Base-by-base conservation (phyloP, 2,888 invertebrate genomes). In the Drosophila macrospina region DNA sequence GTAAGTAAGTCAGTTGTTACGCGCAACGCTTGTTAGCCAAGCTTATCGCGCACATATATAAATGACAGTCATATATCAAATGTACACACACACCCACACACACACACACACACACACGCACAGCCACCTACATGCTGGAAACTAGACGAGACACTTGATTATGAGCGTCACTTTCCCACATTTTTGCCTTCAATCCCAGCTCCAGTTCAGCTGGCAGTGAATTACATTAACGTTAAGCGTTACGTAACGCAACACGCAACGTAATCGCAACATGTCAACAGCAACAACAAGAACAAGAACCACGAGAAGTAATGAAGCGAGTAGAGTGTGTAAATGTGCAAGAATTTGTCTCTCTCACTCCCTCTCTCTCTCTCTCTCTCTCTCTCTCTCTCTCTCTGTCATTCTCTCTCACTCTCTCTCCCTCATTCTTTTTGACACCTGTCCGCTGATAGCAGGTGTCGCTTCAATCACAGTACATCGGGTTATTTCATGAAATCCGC, bases 31-130 rank as follows among this genome's bases (percentile, higher is more conserved):
- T 85, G 81, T 82, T 82, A 87, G 85, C 74, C 51, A 47, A 67
- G 86, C 80, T 81, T 81, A 81, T 83, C 83, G 51, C 77, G 73
- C 68, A 81, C 66, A 81, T 64, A 65, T 71, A 78, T 65, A 83
- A 85, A 82, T 83, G 82, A 71, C 88, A 82, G 77, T 71, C 86
- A 87, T 83, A 85, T 74, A 87, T 83, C 82, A 74, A 42, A 68
- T 20, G 54, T 45, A 70, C 64, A 48, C 41, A 36, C 59, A 20
- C 42, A 50, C 39, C 50, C 24, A 26, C 47, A 50, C 39, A 54
- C 24, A 34, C 13, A 41, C 7, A 42, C 36, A 51, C 16, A 41
- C 8, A 26, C 28, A 36, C n/a, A n/a, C 11, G 8, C 3, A 13
- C 37, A 10, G 7, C 2, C 7, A 10, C 2, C 20, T 66, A 56